A percentile compares a stretch with the other conserved stretches of the same genome.
These are phyloP conservation scores for Pelecanus crispus DNA, from an alignment of 2,113 vertebrate species.

Conservation along the genomic window DNA sequence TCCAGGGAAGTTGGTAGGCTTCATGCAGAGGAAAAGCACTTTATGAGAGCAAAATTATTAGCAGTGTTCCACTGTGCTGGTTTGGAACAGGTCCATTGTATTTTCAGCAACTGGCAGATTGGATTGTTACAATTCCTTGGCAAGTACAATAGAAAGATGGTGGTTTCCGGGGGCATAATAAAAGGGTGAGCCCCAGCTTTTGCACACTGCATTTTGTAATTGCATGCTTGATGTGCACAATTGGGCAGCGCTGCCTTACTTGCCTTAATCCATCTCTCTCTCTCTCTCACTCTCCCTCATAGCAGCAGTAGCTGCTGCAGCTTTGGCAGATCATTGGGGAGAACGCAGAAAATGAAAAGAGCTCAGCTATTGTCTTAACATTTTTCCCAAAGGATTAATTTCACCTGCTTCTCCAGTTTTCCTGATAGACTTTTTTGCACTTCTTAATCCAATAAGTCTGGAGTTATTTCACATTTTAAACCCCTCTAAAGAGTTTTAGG, in stretches of 20 bases:
- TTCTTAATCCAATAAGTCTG: not conserved
- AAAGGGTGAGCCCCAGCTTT: conserved; percentile 29
- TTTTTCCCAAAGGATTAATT: conserved; percentile 53
- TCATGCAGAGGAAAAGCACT: not conserved
- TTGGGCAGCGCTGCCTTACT: not conserved
- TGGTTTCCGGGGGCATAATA: conserved; percentile 6
- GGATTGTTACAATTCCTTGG: conserved; percentile 38
- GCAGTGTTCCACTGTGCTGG: not conserved
- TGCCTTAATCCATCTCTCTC: conserved; percentile 14
- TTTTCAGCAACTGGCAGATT: conserved; percentile 49
- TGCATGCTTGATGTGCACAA: conserved; percentile 28
- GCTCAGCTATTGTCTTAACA: not conserved
- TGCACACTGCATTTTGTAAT: conserved; percentile 14
- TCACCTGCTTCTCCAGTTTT: conserved; percentile 37
- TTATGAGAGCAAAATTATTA: not conserved
- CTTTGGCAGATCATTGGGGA: not conserved
- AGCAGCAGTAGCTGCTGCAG: conserved; percentile 31
- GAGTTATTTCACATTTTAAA: not conserved
- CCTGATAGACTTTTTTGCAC: not conserved
- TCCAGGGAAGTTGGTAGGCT: not conserved
- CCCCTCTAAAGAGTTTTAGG: not conserved
- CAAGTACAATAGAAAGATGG: conserved; percentile 49
- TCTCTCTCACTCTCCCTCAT: not conserved
- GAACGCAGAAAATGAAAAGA: not conserved
- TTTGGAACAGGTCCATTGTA: conserved; percentile 38